A percentile compares a stretch with the other conserved stretches of the same genome.
phyloP scores from a whole-genome alignment of 2,113 vertebrate genomes.

The Oncorhynchus kisutch region DNA sequence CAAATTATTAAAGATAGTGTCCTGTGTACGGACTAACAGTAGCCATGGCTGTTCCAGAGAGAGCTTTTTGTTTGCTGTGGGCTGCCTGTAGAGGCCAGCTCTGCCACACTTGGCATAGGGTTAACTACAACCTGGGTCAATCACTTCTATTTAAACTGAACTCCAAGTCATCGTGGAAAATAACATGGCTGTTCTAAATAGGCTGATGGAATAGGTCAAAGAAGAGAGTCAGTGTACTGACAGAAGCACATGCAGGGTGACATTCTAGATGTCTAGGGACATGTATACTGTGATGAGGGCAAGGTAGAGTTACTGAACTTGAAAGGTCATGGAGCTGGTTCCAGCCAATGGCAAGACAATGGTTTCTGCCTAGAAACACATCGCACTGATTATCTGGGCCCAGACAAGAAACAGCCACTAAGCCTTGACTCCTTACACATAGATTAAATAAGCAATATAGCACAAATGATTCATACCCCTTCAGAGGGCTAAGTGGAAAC shows the following conservation, averaged over 20 bases:
- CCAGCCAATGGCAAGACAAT: neutral
- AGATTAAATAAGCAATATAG: no score
- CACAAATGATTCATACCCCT: no score
- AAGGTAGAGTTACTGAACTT: neutral
- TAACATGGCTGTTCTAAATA: no score
- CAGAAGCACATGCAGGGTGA: neutral
- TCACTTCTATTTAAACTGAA: neutral
- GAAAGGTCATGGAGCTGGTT: neutral
- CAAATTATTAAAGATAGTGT: no score
- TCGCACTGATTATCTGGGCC: no score
- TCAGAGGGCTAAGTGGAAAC: no score
- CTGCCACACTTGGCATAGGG: conserved; percentile 35
- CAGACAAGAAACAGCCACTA: no score
- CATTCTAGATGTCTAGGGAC: neutral
- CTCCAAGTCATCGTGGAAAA: neutral
- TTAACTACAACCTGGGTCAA: neutral
- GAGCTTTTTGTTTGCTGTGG: conserved; percentile 24
- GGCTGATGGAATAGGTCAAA: neutral
- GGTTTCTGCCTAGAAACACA: neutral
- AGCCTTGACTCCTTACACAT: no score
- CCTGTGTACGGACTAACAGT: neutral
- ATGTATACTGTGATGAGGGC: neutral
- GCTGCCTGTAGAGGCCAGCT: conserved; percentile 21
- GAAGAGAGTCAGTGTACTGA: neutral
- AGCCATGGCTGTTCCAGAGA: neutral